These are phyloP conservation scores for Xestoiulus laeticollis DNA, from an alignment of 2,888 invertebrate species.

Conservation along the genomic window DNA sequence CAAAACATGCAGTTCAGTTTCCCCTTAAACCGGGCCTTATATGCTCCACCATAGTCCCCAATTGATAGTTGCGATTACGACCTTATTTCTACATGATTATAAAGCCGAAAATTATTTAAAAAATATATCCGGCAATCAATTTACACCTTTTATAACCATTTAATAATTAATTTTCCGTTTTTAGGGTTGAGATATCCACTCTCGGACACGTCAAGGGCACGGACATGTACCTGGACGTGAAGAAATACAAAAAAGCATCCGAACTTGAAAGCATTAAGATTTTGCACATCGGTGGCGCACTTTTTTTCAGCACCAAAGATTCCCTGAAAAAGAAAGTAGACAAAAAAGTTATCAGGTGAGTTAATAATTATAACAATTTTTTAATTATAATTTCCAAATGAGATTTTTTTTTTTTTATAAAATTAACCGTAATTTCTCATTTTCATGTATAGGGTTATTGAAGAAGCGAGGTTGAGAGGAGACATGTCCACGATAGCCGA, in stretches of 20 bases:
- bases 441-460: constrained; percentile 16
- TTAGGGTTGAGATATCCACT: constrained; percentile 42
- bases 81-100: too few relatives aligned
- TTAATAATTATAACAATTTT: too few relatives aligned
- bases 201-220: constrained; percentile 49
- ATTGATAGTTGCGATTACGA: too few relatives aligned
- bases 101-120: too few relatives aligned
- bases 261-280: constrained; percentile 51
- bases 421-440: too few relatives aligned
- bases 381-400: too few relatives aligned
- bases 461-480: background rate
- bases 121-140: too few relatives aligned
- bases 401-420: background rate
- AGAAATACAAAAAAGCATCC: constrained; percentile 51
- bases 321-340: constrained; percentile 44
- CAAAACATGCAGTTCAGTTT: too few relatives aligned
- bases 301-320: constrained; percentile 52
- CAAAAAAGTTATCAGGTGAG: constrained; percentile 40
- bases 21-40: too few relatives aligned
- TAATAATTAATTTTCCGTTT: too few relatives aligned
- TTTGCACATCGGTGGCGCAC: constrained; percentile 48
- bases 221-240: constrained; percentile 50
- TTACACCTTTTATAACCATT: too few relatives aligned
- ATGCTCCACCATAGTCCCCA: too few relatives aligned
- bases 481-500: constrained; percentile 21